phyloP scores from a whole-genome alignment of 2,113 vertebrate genomes.

The Grammomys dolichurus region DNA sequence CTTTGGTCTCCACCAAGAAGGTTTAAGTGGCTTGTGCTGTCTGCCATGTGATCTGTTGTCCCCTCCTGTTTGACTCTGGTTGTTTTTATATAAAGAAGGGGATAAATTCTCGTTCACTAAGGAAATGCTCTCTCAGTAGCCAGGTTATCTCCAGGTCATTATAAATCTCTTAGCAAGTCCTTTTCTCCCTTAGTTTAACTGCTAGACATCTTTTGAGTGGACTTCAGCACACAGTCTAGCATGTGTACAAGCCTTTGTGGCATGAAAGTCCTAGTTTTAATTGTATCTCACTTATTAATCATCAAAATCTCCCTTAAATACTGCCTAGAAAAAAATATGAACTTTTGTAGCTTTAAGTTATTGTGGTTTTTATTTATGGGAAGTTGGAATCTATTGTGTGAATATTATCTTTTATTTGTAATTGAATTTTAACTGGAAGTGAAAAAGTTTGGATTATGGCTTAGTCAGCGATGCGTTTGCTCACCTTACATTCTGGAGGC shows the following conservation, averaged over 20 bases:
- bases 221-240: neutral
- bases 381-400: neutral
- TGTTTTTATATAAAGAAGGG: neutral
- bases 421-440: slow-evolving; percentile 6
- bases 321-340: neutral
- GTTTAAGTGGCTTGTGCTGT: neutral
- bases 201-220: neutral
- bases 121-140: neutral
- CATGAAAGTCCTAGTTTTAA: neutral
- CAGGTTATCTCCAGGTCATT: neutral
- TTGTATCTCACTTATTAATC: neutral
- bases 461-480: neutral
- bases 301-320: neutral
- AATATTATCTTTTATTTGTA: neutral
- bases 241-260: neutral
- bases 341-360: neutral
- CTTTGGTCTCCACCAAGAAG: neutral
- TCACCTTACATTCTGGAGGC: neutral
- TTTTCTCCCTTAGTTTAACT: neutral
- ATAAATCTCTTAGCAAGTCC: neutral
- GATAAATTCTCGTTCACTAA: neutral
- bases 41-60: fast-evolving
- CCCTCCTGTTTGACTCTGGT: neutral
- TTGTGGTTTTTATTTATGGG: neutral
- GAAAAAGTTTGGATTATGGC: neutral